phyloP scores from a whole-genome alignment of 92 coral and sea anemone genomes.

The Anthopleura xanthogrammica region DNA sequence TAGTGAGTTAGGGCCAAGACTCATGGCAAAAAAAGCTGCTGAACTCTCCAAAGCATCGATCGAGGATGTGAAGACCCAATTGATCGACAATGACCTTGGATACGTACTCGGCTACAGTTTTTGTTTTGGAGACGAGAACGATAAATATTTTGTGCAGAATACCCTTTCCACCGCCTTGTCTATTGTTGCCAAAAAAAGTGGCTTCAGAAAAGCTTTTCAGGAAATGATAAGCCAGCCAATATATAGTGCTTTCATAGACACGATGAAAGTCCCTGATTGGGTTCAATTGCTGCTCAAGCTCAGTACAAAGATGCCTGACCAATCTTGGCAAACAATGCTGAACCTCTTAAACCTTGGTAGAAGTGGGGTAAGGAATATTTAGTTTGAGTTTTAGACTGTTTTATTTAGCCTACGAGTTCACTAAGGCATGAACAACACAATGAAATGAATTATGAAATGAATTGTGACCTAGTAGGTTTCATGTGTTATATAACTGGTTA shows the following conservation, averaged over 20 bases:
- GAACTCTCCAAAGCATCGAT: background rate
- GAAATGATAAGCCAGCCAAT: background rate
- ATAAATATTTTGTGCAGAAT: background rate
- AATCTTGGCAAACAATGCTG: slow-evolving; percentile 15
- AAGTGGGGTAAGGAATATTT: background rate
- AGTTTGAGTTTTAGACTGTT: background rate
- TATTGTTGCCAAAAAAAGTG: background rate
- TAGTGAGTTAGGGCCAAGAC: background rate
- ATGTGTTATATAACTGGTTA: no score
- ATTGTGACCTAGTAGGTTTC: no score
- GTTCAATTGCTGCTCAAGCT: background rate
- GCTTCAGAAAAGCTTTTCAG: background rate
- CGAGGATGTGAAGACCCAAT: background rate
- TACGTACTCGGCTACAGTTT: background rate
- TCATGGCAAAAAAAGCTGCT: background rate
- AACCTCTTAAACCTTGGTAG: background rate
- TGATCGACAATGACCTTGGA: background rate
- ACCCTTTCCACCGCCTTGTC: background rate
- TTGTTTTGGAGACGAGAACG: background rate
- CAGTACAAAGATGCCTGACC: background rate
- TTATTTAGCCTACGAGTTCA: background rate
- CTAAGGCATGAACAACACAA: no score
- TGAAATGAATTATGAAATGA: no score
- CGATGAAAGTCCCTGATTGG: slow-evolving; percentile 17
- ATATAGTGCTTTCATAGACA: background rate